Percentiles rank a stretch among this genome's conserved stretches.
phyloP scores from a whole-genome alignment of 2,888 invertebrate species.

The Drosophila robusta region DNA sequence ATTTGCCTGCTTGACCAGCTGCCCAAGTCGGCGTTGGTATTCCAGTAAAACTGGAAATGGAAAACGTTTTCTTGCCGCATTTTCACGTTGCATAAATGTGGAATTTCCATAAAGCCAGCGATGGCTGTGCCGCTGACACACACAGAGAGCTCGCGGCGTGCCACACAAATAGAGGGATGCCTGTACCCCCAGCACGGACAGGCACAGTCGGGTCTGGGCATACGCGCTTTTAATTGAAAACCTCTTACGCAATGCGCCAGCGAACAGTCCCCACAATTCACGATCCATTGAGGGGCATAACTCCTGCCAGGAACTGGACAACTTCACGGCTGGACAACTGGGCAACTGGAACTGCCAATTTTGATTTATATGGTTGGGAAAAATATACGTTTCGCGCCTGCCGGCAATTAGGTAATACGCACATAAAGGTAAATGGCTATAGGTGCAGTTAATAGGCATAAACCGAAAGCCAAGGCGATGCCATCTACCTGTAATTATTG shows the following conservation, averaged over 20 bases:
- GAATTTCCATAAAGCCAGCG: constrained; percentile 71
- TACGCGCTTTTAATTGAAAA: constrained; percentile 63
- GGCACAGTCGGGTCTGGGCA: background rate
- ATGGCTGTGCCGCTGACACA: constrained; percentile 70
- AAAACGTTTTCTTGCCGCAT: constrained; percentile 68
- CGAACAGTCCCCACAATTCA: background rate
- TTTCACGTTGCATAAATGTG: constrained; percentile 76
- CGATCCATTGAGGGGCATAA: constrained; percentile 15
- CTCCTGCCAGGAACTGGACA: constrained; percentile 2
- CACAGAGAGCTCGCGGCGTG: constrained; percentile 28
- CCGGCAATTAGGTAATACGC: constrained; percentile 67
- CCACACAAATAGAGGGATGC: constrained; percentile 8
- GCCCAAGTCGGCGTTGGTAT: constrained; percentile 51
- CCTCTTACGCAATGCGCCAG: constrained; percentile 61
- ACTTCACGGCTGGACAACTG: too few relatives aligned
- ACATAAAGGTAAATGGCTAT: constrained; percentile 57
- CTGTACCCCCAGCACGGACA: constrained; percentile 34
- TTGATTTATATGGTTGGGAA: constrained; percentile 56
- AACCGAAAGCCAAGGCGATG: constrained; percentile 10
- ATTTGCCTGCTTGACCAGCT: constrained; percentile 63
- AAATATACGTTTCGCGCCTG: constrained; percentile 55
- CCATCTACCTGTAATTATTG: constrained; percentile 44
- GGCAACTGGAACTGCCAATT: constrained; percentile 63
- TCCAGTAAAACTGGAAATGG: constrained; percentile 74
- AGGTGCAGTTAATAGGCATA: constrained; percentile 43